A percentile compares a stretch with the other conserved stretches of the same genome.
These are phyloP conservation scores for Melanerpes formicivorus DNA, from an alignment of 2,113 vertebrate species.

Conservation along the genomic window DNA sequence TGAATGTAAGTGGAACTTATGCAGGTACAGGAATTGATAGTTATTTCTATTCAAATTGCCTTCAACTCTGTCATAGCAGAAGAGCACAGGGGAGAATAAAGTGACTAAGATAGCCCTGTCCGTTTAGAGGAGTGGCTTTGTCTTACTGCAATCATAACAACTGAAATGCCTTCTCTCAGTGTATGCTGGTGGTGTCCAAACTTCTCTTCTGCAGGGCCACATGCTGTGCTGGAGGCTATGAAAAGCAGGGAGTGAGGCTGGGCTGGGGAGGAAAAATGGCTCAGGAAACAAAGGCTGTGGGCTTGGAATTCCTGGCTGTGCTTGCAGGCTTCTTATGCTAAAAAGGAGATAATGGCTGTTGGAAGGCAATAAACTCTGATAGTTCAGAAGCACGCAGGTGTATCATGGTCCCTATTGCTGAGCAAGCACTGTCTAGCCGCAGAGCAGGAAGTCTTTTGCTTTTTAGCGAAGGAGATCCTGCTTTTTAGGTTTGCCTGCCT, in stretches of 20 bases:
- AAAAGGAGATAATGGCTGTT: not conserved
- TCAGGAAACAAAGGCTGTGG: not conserved
- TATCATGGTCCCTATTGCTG: not conserved
- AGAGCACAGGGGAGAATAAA: not conserved
- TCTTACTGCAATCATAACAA: not conserved
- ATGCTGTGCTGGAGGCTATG: not conserved
- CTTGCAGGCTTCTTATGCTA: not conserved
- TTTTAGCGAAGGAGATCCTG: not conserved
- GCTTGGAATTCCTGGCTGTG: not conserved
- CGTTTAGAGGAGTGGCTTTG: not conserved
- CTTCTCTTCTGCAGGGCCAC: fast-evolving
- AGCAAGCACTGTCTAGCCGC: not conserved
- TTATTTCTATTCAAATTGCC: not conserved
- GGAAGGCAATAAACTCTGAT: not conserved
- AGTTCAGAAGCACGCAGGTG: not conserved
- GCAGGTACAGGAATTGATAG: not conserved
- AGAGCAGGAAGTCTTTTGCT: not conserved
- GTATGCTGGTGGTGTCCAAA: not conserved
- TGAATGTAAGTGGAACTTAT: not conserved
- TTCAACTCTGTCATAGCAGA: not conserved
- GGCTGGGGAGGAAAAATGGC: not conserved
- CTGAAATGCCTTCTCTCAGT: not conserved
- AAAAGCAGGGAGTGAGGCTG: not conserved
- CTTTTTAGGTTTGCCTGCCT: not conserved
- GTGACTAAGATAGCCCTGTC: not conserved